Evolutionary conservation across 2,113 vertebrate species (phyloP), one percentile per base, ranked within the genome.

Genomic region (Ptilorrhoa leucosticta): DNA sequence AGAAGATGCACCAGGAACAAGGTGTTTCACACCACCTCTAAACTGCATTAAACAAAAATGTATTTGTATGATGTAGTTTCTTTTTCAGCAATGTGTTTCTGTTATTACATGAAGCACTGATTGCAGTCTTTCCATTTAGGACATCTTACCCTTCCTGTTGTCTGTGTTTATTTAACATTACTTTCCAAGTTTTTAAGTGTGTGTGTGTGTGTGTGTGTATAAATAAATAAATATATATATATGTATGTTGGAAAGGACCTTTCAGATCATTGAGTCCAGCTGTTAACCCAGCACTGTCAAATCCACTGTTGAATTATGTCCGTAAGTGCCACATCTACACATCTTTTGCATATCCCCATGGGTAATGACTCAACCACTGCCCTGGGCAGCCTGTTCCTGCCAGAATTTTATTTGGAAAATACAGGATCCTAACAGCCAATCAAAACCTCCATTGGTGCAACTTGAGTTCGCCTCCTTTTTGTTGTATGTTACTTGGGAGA

Each of bases 21-120:
- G 7, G 13, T 77, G 23, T 9, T 70, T 83, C 44, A 39, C 3
- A 7, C 27, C 30, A 50, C 13, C 13, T 89, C 30, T 83, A 26
- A 77, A 77, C 26, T 50, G 21, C 8, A 3, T 57, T 66, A 78
- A 78, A 21, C 18, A 91, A 54, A 70, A 83, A 35, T 50, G 2
- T 21, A 9, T 56, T 31, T 69, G 5, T 73, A 3, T 71, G 26
- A 48, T 35, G 31, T 81, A 24, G 6, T 51, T 15, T 44, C 13
- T 60, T 61, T 81, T 94, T 69, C 24, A 57, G 7, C 31, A n/a
- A 2, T 37, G 8, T 51, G 2, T 80, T 83, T 86, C 24, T 48
- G 0, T 30, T 80, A 31, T 8, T 63, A 15, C 3, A 1, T 33
- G 37, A 83, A 27, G 5, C 1, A 1, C n/a, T 27, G 16, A 20